Evolutionary conservation across 1,140 invertebrate genomes (phyloP), one percentile per base, ranked within the genome.

Genomic region (Drosophila sproati): DNA sequence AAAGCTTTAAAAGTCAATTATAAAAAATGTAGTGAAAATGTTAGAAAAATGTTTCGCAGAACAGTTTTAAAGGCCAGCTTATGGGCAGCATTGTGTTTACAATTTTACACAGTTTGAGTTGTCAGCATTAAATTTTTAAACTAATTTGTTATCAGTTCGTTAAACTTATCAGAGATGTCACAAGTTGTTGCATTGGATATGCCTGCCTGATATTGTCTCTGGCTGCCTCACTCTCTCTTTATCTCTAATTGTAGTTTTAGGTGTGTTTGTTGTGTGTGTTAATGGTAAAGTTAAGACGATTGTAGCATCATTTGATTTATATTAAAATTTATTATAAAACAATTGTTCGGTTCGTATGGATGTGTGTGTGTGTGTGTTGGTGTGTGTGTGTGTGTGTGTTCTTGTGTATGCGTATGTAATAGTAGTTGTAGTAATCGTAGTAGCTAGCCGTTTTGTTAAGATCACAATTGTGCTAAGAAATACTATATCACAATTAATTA

Each of bases 401-500:
- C 43, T 7, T 50, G 12, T 62, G 34, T 62, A 4, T 56, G 41
- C 62, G 41, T 62, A 48, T 55, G 52, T 70, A 45, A 63, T 75
- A 63, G 20, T 76, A 63, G 56, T 77, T 54, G 52, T 66, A 28
- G 32, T 82, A 34, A 37, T 88, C 66, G 74, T 78, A 89, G 77
- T 88, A 82, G 82, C 82, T 77, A 86, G 82, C 82, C 82, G 75
- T 86, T 82, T 88, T 74, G 73, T 85, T 89, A 78, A 80, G 81
- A 89, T 89, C 85, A 89, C 85, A 89, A 89, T 89, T 89, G 85
- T 89, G 85, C 85, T 89, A 89, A 89, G 80, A 89, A 89, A 85
- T 89, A 89, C 85, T 89, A 89, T 89, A 89, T 89, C 85, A 89
- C 85, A 89, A 89, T 89, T 89, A 89, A 89, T 60, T 89, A 89